Base-by-base conservation (phyloP, 2,888 invertebrate species). In the Dorcus parallelipipedus region DNA sequence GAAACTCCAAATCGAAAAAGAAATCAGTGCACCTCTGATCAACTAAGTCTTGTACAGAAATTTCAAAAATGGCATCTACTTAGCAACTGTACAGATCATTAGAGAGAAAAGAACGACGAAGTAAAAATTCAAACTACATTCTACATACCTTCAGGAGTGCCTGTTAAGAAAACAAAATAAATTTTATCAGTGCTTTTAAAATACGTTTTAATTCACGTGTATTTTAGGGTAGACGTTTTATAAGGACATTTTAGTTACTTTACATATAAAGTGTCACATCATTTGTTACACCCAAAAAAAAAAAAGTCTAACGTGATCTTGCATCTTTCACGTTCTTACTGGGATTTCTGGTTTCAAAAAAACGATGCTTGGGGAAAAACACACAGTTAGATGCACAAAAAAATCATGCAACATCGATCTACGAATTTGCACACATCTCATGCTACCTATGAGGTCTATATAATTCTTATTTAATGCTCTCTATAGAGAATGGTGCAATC, bases 91-190 rank as follows among this genome's bases (percentile, higher is more conserved):
- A 50, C 40, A 50, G 14, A 39, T 20, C 26, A 39, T 39, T 14
- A 14, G 38, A 39, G 38, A 48, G 38, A 33, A 49, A 26, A 38
- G 39, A 50, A 50, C 9, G 39, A 17, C 50, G 39, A 17, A 17
- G 45, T 45, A 45, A 23, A 45, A 45, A 45, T 45, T 45, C 45
- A 45, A 45, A 23, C 33, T 49, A 53, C 56, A 61, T 64, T 67
- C 71, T 78, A 78, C 78, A 71, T 78, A 78, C 78, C 78, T 78
- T 78, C 77, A 64, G 78, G 78, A 65, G 74, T 75, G 75, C 78
- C 78, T 78, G 77, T 73, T 70, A 73, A 72, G 69, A 75, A 72
- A 76, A 71, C 71, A 71, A 74, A 72, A 67, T 62, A 68, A 64
- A 63, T 67, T 69, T 63, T 58, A 65, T 68, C 66, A 68, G 65